Conservation (phyloP, 2,888 invertebrate species). For the Hesperia comma region DNA sequence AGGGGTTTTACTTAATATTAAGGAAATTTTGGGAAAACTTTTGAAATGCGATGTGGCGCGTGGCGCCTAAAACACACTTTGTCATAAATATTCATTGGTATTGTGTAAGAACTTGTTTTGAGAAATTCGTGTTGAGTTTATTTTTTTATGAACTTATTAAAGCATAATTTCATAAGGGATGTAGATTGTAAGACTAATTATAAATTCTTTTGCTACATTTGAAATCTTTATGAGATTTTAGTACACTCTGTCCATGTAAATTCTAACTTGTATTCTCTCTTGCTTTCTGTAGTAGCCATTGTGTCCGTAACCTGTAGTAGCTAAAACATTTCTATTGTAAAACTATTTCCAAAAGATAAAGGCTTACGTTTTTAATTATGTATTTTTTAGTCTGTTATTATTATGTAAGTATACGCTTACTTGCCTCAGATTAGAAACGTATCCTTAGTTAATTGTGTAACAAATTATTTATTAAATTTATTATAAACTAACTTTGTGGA, state of each 20-base stretch:
- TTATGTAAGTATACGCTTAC: no score
- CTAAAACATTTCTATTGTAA: background rate
- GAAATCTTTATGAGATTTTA: constrained; percentile 1
- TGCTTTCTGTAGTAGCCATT: background rate
- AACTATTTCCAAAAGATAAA: no score
- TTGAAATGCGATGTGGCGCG: constrained; percentile 15
- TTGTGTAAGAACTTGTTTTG: constrained; percentile 4
- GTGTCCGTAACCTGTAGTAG: background rate
- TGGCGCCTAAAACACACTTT: constrained; percentile 14
- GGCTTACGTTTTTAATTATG: no score
- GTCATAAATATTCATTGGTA: constrained; percentile 22
- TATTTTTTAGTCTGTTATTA: no score
- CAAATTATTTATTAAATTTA: constrained; percentile 4
- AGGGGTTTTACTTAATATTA: constrained; percentile 25
- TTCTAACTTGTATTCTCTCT: background rate
- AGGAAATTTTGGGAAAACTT: constrained; percentile 24
- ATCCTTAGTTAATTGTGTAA: background rate
- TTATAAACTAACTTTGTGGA: constrained; percentile 21
- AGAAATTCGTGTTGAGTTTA: constrained; percentile 9
- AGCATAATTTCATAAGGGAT: background rate
- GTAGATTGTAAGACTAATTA: background rate
- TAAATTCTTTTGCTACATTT: constrained; percentile 3
- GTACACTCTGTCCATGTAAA: constrained; percentile 1
- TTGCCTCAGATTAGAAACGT: no score
- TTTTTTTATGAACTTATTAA: constrained; percentile 8